phyloP scores from a whole-genome alignment of 1,140 invertebrate genomes.

The Helicoverpa zea region DNA sequence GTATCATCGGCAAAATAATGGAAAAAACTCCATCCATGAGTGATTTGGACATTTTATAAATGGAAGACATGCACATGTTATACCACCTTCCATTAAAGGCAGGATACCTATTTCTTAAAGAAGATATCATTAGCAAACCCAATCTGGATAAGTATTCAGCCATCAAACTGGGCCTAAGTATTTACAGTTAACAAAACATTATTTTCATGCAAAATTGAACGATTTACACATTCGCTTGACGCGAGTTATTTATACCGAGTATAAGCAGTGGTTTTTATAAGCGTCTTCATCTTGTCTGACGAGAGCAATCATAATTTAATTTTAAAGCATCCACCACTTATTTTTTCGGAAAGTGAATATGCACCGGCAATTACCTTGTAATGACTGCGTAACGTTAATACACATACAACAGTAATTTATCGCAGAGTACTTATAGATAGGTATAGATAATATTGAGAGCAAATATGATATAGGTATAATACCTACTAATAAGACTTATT shows the following conservation, averaged over 20 bases:
- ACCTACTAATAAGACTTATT: no score
- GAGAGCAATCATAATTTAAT: conserved; percentile 50
- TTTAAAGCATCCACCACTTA: conserved; percentile 46
- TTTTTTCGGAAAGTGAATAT: conserved; percentile 49
- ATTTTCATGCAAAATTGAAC: conserved; percentile 47
- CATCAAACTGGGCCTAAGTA: conserved; percentile 8
- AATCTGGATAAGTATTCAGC: conserved; percentile 4
- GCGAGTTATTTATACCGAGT: conserved; percentile 27
- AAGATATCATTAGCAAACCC: not conserved
- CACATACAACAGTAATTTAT: conserved; percentile 20
- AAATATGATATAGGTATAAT: not conserved
- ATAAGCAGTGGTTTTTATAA: conserved; percentile 40
- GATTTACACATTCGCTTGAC: conserved; percentile 36
- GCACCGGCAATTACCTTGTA: conserved; percentile 39
- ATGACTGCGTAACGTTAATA: conserved; percentile 33
- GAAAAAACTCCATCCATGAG: no score
- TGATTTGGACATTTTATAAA: no score
- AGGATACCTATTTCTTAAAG: not conserved
- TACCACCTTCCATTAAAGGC: not conserved
- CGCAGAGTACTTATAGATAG: not conserved
- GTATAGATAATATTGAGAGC: not conserved
- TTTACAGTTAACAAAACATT: conserved; percentile 42
- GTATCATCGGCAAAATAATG: no score
- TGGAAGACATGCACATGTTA: not conserved
- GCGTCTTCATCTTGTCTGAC: conserved; percentile 42